A percentile compares a stretch with the other conserved stretches of the same genome.
These are phyloP conservation scores for Sphaerophoria rueppellii DNA, from an alignment of 2,888 invertebrate genomes.

Conservation along the genomic window DNA sequence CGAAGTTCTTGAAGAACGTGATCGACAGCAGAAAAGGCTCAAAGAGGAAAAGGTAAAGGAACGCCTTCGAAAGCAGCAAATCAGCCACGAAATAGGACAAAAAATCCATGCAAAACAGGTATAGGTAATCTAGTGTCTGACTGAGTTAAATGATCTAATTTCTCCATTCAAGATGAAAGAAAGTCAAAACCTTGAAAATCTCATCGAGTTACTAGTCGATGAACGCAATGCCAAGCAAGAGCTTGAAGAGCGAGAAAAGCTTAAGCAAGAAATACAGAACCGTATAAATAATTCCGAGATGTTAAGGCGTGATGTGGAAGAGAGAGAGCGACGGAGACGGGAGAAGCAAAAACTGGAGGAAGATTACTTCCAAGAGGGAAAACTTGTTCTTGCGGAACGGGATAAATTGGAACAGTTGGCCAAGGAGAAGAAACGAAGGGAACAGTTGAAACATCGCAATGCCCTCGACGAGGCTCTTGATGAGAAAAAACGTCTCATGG, in stretches of 20 bases:
- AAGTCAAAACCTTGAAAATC: constrained; percentile 79
- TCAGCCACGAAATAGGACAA: constrained; percentile 76
- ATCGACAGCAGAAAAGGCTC: constrained; percentile 78
- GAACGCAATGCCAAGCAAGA: constrained; percentile 83
- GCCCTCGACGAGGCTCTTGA: constrained; percentile 83
- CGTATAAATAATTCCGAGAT: constrained; percentile 80
- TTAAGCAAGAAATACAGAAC: constrained; percentile 81
- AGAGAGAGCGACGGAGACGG: constrained; percentile 78
- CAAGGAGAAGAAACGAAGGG: constrained; percentile 84
- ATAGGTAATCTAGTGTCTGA: too few relatives aligned
- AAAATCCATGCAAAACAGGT: constrained; percentile 75
- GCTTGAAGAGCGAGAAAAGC: constrained; percentile 78
- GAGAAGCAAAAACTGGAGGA: constrained; percentile 77
- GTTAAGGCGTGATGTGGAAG: constrained; percentile 77
- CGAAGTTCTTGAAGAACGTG: constrained; percentile 79
- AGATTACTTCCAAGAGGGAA: constrained; percentile 75
- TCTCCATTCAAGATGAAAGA: constrained; percentile 74
- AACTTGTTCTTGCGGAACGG: constrained; percentile 84
- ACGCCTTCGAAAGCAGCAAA: constrained; percentile 56
- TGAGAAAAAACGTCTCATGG: constrained; percentile 81
- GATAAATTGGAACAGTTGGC: constrained; percentile 85
- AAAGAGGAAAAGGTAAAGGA: constrained; percentile 53
- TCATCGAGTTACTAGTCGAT: constrained; percentile 82
- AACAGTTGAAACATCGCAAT: constrained; percentile 84
- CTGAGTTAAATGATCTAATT: too few relatives aligned